A percentile compares a stretch with the other conserved stretches of the same genome.
Evolutionary conservation across 2,888 invertebrate species (phyloP).

Genomic region (Aphodius granarius): DNA sequence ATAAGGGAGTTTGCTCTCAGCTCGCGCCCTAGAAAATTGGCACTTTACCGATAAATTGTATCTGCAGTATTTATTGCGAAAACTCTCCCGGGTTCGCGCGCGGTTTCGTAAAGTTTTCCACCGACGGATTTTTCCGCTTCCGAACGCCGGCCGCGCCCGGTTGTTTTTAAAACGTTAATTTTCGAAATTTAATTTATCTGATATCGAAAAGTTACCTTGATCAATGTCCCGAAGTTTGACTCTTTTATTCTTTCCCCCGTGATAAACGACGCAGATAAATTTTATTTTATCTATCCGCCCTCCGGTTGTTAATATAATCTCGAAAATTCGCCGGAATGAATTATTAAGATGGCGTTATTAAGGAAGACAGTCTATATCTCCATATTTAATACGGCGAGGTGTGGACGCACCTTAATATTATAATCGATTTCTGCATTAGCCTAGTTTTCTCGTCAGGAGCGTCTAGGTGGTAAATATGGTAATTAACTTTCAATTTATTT

Average conservation of each 20-base stretch:
- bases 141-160: too few relatives aligned
- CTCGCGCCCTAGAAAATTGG: constrained; percentile 4
- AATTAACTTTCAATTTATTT: not conserved
- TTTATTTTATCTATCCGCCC: not conserved
- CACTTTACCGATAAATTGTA: constrained; percentile 11
- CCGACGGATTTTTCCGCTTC: not conserved
- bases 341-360: not conserved
- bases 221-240: not conserved
- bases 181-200: not conserved
- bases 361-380: not conserved
- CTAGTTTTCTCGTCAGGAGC: not conserved
- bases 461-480: not conserved
- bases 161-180: not conserved
- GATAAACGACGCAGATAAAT: not conserved
- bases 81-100: not conserved
- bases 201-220: not conserved
- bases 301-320: not conserved
- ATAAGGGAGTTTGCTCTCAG: not conserved
- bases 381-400: too few relatives aligned
- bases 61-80: constrained; percentile 9
- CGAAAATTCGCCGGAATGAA: not conserved
- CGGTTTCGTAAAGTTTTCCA: not conserved
- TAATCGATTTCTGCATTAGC: not conserved
- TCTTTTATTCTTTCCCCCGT: not conserved
- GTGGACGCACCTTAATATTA: not conserved